Conservation (phyloP, 1,140 invertebrate genomes). For the Physella acuta region DNA sequence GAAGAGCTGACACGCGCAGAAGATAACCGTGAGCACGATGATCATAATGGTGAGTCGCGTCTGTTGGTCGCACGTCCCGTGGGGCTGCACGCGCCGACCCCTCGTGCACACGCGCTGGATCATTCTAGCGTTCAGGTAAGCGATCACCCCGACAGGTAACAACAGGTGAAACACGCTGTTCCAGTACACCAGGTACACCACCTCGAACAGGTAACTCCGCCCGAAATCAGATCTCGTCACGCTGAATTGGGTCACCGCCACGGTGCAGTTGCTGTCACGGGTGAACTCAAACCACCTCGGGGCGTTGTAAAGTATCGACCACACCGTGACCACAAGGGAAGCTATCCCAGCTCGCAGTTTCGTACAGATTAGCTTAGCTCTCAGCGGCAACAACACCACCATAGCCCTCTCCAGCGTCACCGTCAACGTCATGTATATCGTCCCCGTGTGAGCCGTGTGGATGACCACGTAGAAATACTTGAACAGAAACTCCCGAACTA, state of each 20-base stretch:
- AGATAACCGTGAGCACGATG: slow-evolving; percentile 25
- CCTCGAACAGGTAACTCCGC: slow-evolving; percentile 25
- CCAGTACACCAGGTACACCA: slow-evolving; percentile 31
- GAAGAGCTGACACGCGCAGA: slow-evolving; percentile 31
- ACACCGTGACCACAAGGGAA: slow-evolving; percentile 67
- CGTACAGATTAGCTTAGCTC: slow-evolving; percentile 76
- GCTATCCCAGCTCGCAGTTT: slow-evolving; percentile 64
- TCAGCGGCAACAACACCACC: slow-evolving; percentile 74
- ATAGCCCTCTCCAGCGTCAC: slow-evolving; percentile 78
- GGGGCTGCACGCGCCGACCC: background rate
- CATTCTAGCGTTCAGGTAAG: slow-evolving; percentile 25
- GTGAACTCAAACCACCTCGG: slow-evolving; percentile 13
- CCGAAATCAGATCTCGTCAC: slow-evolving; percentile 22
- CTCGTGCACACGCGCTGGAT: slow-evolving; percentile 15
- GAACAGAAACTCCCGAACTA: slow-evolving; percentile 62
- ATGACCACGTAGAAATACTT: slow-evolving; percentile 65
- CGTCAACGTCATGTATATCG: slow-evolving; percentile 79
- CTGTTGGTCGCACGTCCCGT: slow-evolving; percentile 18
- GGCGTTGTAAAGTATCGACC: slow-evolving; percentile 64
- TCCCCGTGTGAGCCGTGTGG: slow-evolving; percentile 76
- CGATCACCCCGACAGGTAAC: slow-evolving; percentile 25
- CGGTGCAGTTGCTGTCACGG: slow-evolving; percentile 4
- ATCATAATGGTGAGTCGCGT: slow-evolving; percentile 26
- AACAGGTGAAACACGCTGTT: slow-evolving; percentile 30
- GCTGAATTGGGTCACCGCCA: slow-evolving; percentile 5